A percentile compares a stretch with the other conserved stretches of the same genome.
Evolutionary conservation across 2,888 invertebrate species (phyloP).

Genomic region (Amaurobius ferox): DNA sequence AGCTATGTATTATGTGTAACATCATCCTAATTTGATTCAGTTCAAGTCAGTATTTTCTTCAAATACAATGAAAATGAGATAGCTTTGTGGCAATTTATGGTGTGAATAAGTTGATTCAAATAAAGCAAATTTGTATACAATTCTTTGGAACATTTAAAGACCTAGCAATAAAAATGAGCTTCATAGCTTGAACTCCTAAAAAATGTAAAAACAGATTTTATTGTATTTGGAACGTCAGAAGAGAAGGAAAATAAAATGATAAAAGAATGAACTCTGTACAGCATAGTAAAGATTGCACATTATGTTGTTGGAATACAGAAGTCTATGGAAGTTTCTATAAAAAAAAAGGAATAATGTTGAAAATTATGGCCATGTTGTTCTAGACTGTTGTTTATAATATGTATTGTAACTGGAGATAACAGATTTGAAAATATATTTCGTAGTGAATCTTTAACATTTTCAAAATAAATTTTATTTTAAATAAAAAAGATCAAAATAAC

Average conservation of each 20-base stretch:
- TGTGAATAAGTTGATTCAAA: not conserved
- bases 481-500: too few relatives aligned
- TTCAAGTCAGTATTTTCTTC: too few relatives aligned
- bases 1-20: too few relatives aligned
- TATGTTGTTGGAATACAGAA: not conserved
- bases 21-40: too few relatives aligned
- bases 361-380: slow-evolving; percentile 11
- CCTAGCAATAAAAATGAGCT: slow-evolving; percentile 3
- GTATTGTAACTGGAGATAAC: slow-evolving; percentile 58
- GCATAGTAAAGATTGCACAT: not conserved
- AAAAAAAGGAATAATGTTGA: slow-evolving; percentile 7
- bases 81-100: not conserved
- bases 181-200: not conserved
- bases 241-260: not conserved
- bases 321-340: not conserved
- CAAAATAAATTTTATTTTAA: too few relatives aligned
- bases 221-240: not conserved
- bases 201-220: not conserved
- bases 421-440: slow-evolving; percentile 28
- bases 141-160: not conserved
- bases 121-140: not conserved
- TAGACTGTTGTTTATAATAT: slow-evolving; percentile 62
- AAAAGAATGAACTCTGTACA: slow-evolving; percentile 1
- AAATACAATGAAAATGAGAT: not conserved
- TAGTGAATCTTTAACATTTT: too few relatives aligned